phyloP scores from a whole-genome alignment of 2,797 vertebrate species.

The Eospalax fontanierii region DNA sequence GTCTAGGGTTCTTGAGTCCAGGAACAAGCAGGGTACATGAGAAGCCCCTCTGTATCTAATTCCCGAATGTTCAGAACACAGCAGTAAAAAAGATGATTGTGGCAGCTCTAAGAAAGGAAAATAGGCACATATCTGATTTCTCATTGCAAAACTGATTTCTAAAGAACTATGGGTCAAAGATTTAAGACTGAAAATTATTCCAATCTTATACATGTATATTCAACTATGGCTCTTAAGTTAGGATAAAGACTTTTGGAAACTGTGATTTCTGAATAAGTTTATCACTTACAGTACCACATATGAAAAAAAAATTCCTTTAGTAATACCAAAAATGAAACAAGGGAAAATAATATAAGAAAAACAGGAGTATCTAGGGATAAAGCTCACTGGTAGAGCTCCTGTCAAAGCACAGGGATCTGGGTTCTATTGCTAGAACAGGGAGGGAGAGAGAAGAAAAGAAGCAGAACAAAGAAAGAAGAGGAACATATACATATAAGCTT shows the following conservation, averaged over 20 bases:
- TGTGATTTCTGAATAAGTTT: no score
- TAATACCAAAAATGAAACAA: not conserved
- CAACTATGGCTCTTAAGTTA: not conserved
- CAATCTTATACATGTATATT: not conserved
- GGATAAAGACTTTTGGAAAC: not conserved
- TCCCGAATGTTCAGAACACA: no score
- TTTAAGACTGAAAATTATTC: not conserved
- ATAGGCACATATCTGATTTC: not conserved
- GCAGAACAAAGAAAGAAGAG: not conserved
- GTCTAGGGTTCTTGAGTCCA: no score
- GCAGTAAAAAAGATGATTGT: no score
- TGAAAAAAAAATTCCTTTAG: conserved; percentile 6
- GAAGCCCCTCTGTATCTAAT: no score
- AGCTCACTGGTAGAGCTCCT: not conserved
- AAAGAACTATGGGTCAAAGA: not conserved
- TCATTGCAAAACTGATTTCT: not conserved
- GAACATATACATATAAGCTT: no score
- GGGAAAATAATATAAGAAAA: not conserved
- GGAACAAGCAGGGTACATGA: no score
- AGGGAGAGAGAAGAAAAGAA: no score
- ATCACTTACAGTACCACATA: not conserved
- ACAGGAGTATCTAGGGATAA: no score
- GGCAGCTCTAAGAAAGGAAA: not conserved
- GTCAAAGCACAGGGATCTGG: not conserved
- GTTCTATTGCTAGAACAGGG: not conserved